These are phyloP conservation scores for Lasius fuliginosus DNA, from an alignment of 2,888 invertebrate genomes.

Conservation along the genomic window DNA sequence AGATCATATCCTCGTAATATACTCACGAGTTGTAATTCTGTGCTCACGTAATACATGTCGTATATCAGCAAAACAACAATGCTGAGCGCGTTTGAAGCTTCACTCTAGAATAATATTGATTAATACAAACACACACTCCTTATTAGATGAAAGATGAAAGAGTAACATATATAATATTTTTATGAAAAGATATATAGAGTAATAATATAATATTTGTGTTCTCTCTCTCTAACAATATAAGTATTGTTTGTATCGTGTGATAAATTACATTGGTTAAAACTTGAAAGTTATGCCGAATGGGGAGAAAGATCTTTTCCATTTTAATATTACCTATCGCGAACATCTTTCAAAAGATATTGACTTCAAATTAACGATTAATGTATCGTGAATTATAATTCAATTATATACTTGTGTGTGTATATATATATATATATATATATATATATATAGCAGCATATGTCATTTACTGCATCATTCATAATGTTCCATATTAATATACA, in stretches of 20 bases:
- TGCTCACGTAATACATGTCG: conserved; percentile 2
- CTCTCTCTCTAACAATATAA: no score
- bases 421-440: background rate
- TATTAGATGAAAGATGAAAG: background rate
- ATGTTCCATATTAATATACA: background rate
- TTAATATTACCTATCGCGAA: background rate
- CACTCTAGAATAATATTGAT: background rate
- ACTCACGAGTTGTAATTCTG: conserved; percentile 31
- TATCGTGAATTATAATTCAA: background rate
- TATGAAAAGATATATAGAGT: background rate
- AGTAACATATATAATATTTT: background rate
- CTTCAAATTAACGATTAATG: background rate
- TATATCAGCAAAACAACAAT: conserved; percentile 2
- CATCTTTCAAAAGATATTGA: background rate
- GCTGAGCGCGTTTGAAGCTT: background rate
- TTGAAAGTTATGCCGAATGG: background rate
- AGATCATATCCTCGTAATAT: conserved; percentile 28
- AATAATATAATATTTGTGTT: background rate
- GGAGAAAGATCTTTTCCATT: background rate
- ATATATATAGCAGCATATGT: background rate
- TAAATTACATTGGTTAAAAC: background rate
- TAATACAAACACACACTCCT: background rate
- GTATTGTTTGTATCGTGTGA: background rate
- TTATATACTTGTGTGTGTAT: no score
- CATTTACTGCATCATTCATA: background rate